phyloP scores from a whole-genome alignment of 2,113 vertebrate genomes.

The Tonatia bakeri region DNA sequence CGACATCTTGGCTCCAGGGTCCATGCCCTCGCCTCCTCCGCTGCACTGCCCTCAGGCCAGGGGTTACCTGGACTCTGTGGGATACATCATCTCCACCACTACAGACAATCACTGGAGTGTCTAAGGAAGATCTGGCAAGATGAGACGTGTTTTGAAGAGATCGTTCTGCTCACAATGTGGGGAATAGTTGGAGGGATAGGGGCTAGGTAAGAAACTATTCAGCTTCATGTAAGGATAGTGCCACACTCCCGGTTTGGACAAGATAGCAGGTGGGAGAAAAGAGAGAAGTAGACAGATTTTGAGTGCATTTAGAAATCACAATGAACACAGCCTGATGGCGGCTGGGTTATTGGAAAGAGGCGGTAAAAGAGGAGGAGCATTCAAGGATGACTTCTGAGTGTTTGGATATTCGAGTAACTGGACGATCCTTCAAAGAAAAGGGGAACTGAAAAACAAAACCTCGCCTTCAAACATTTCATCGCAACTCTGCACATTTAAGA shows the following conservation, averaged over 20 bases:
- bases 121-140: neutral
- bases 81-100: neutral
- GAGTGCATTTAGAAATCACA: neutral
- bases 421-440: neutral
- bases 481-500: neutral
- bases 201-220: neutral
- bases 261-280: neutral
- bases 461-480: neutral
- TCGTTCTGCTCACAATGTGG: neutral
- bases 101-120: neutral
- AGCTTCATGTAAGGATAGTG: neutral
- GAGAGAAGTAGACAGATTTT: neutral
- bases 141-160: neutral
- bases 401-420: neutral
- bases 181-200: neutral
- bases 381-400: neutral
- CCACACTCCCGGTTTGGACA: neutral
- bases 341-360: neutral
- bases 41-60: neutral
- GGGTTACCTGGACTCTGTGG: neutral
- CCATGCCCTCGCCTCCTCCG: neutral
- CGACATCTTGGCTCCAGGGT: neutral
- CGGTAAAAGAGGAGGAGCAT: neutral
- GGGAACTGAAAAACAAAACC: neutral
- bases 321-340: neutral